phyloP scores from a whole-genome alignment of 2,888 invertebrate species.

The Osmoderma eremita region DNA sequence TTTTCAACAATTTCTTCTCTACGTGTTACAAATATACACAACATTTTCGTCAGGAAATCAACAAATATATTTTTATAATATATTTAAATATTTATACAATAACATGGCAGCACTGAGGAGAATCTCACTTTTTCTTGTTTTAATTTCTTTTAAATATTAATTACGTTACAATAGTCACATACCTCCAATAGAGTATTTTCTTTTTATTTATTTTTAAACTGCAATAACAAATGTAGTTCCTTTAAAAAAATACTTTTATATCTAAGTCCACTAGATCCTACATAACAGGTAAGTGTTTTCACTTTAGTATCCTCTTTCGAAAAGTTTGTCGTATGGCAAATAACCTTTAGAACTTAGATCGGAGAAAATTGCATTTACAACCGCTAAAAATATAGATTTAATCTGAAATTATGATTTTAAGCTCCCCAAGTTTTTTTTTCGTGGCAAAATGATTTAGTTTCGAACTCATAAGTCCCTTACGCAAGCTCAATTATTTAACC shows the following conservation, averaged over 20 bases:
- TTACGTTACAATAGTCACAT: constrained; percentile 3
- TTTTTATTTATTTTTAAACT: constrained; percentile 21
- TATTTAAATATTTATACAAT: constrained; percentile 35
- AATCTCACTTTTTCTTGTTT: constrained; percentile 47
- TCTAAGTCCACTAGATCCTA: constrained; percentile 39
- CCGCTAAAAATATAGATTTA: background rate
- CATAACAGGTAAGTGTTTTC: constrained; percentile 34
- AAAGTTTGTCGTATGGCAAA: no score
- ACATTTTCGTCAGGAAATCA: constrained; percentile 36
- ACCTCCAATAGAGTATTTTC: background rate
- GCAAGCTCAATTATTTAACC: background rate
- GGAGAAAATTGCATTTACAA: no score
- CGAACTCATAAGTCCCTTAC: background rate
- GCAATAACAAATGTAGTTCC: constrained; percentile 34
- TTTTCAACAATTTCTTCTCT: background rate
- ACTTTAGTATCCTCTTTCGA: no score
- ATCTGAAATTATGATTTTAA: no score
- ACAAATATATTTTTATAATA: constrained; percentile 35
- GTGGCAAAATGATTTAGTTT: background rate
- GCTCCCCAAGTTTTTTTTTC: no score
- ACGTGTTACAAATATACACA: constrained; percentile 36
- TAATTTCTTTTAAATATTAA: constrained; percentile 8
- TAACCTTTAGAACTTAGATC: no score
- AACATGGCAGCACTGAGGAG: constrained; percentile 52
- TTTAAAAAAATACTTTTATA: constrained; percentile 38